phyloP scores from a whole-genome alignment of 2,113 vertebrate genomes.

The Neomonachus schauinslandi region DNA sequence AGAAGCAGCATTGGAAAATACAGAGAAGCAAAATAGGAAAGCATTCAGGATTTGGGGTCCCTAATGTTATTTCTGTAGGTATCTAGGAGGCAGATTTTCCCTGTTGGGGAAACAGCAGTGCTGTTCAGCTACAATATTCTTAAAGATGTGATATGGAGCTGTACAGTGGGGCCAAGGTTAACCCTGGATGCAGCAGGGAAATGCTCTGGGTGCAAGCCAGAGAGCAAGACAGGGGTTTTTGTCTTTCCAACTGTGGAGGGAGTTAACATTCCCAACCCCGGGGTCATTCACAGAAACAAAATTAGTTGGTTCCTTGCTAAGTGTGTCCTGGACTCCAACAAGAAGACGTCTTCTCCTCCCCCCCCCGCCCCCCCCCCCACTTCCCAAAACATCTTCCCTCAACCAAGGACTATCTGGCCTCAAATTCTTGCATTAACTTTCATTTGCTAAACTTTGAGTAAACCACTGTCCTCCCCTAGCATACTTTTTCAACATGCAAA shows the following conservation, averaged over 20 bases:
- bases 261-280: background rate
- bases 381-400: background rate
- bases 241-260: background rate
- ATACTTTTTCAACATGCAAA: background rate
- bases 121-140: background rate
- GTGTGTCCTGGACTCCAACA: background rate
- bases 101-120: background rate
- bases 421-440: background rate
- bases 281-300: background rate
- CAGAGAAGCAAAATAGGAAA: background rate
- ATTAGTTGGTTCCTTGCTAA: background rate
- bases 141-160: background rate
- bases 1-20: background rate
- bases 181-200: background rate
- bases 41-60: background rate
- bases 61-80: background rate
- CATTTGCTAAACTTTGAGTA: background rate
- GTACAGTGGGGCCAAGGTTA: background rate
- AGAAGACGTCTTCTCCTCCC: background rate
- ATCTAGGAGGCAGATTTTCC: background rate
- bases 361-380: rapidly evolving
- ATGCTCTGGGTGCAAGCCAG: background rate
- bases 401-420: background rate
- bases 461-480: background rate
- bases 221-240: background rate